These are phyloP conservation scores for Ephialtes manifestator DNA, from an alignment of 2,888 invertebrate species.

Conservation along the genomic window DNA sequence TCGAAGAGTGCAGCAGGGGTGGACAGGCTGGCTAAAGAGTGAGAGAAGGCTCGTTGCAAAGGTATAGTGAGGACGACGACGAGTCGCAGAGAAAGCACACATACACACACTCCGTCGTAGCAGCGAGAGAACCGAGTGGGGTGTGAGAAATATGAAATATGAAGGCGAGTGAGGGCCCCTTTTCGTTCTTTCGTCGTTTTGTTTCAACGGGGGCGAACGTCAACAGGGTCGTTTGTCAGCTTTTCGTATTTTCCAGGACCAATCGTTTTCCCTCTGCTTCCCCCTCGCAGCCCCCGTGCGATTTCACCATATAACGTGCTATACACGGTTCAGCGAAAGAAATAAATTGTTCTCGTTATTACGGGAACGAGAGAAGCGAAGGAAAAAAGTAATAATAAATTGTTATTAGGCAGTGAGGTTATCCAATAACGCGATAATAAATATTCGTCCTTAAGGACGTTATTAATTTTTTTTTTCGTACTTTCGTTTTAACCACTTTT, in stretches of 20 bases:
- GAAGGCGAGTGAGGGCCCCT: constrained; percentile 73
- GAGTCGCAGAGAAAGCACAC: constrained; percentile 25
- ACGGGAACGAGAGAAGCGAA: constrained; percentile 55
- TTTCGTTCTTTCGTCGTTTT: constrained; percentile 77
- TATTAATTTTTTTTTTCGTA: constrained; percentile 39
- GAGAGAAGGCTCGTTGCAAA: constrained; percentile 48
- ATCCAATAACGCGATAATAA: constrained; percentile 65
- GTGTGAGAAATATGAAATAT: constrained; percentile 82
- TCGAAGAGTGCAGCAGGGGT: constrained; percentile 50
- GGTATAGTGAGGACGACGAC: constrained; percentile 41
- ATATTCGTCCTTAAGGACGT: constrained; percentile 51
- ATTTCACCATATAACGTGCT: constrained; percentile 65
- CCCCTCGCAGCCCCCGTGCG: constrained; percentile 40
- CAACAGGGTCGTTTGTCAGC: constrained; percentile 84
- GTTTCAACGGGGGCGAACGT: constrained; percentile 82
- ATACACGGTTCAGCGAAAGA: constrained; percentile 61
- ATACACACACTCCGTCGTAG: constrained; percentile 14
- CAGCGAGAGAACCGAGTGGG: constrained; percentile 17
- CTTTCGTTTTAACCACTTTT: background rate
- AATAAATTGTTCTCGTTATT: constrained; percentile 74
- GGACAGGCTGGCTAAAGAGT: constrained; percentile 61
- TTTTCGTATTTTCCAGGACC: constrained; percentile 75
- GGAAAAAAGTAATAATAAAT: constrained; percentile 69
- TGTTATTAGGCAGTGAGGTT: constrained; percentile 70
- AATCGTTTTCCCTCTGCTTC: constrained; percentile 69